Conservation (phyloP, 2,113 vertebrate species). For the Callorhinus ursinus region DNA sequence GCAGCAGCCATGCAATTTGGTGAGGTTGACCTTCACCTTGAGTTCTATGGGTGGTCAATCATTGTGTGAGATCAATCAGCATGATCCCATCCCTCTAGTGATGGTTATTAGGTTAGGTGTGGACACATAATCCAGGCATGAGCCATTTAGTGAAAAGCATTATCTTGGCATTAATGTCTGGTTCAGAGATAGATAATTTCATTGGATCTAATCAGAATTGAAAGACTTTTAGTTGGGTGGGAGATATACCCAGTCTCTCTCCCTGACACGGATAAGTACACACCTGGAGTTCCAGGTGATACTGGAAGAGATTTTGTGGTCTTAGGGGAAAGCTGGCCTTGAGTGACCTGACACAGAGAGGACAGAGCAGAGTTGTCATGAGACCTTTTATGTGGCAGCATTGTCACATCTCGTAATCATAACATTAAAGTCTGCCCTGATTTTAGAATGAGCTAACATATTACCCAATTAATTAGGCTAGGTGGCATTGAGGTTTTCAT, state of each 20-base stretch:
- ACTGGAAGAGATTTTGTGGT: background rate
- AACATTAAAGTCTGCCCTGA: background rate
- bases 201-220: background rate
- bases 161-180: background rate
- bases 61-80: background rate
- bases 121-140: background rate
- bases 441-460: conserved; percentile 15
- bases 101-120: background rate
- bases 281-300: background rate
- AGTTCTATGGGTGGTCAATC: background rate
- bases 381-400: background rate
- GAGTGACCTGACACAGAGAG: background rate
- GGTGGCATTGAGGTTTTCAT: background rate
- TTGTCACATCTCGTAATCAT: background rate
- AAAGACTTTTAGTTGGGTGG: background rate
- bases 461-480: conserved; percentile 25
- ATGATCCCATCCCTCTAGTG: background rate
- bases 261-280: background rate
- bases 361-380: background rate
- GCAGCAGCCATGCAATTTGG: background rate
- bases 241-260: background rate
- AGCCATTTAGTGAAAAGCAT: background rate
- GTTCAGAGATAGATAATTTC: background rate
- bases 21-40: background rate
- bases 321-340: background rate